Base-by-base conservation (phyloP, 2,888 invertebrate species). In the Willowsia nigromaculata region DNA sequence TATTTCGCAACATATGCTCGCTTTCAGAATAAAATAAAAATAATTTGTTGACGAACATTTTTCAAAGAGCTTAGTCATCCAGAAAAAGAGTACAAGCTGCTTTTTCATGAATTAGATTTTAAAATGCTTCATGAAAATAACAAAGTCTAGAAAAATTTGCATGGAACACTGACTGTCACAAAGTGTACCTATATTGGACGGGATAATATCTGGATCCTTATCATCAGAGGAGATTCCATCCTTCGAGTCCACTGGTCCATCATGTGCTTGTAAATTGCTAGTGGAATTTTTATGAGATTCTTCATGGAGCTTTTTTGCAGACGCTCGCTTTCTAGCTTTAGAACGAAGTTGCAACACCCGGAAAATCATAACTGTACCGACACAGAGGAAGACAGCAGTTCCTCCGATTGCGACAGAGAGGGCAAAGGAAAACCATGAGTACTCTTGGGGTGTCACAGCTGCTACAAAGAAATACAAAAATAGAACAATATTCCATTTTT, bases 171-270 rank as follows among this genome's bases (percentile, higher is more conserved):
- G n/a, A n/a, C n/a, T n/a, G n/a, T n/a, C n/a, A n/a, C n/a, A 9
- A 13, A 7, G 30, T 30, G 4, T 62, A 96, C 96, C 96, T 93
- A 96, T 96, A 95, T 96, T 96, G 90, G 96, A 96, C 91, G 96
- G 96, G 93, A 96, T 96, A 90, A 96, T 95, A 94, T 96, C 96
- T 22, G 96, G 96, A 94, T 96, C 96, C 92, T 95, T 95, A 93
- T 96, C 96, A 93, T 95, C 95, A 18, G 93, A 86, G 9, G 91
- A 91, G 74, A 92, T 89, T 37, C 92, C 92, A 84, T 92, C 92
- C 53, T 92, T 92, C 6, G 89, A 88, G 80, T 92, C 92, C 68
- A 92, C 90, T 88, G 91, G 91, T 43, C 90, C 80, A 62, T 90
- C 92, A 88, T 91, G 90, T 47, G 87, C 78, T 82, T 89, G 89